phyloP scores from a whole-genome alignment of 2,888 invertebrate species.

The Hipparchia sbordonii region DNA sequence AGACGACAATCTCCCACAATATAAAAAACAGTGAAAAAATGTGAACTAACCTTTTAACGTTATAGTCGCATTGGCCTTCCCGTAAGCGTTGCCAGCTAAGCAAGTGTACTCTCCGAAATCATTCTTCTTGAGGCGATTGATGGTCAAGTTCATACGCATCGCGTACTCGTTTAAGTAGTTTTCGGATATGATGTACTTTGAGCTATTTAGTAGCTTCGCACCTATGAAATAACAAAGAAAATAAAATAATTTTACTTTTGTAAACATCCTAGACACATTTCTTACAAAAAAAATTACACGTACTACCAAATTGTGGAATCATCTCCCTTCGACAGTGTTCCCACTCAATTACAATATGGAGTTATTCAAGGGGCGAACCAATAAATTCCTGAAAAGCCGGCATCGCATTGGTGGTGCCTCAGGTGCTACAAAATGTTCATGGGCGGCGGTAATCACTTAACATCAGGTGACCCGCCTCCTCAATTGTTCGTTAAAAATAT shows the following conservation, averaged over 20 bases:
- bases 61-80: conserved; percentile 89
- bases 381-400: too few species aligned
- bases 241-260: not conserved
- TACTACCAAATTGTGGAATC: too few species aligned
- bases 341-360: too few species aligned
- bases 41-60: conserved; percentile 87
- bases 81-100: conserved; percentile 90
- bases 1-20: too few species aligned
- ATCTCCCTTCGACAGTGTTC: too few species aligned
- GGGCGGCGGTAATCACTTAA: too few species aligned
- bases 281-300: not conserved
- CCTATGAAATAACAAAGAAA: conserved; percentile 69
- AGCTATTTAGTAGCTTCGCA: conserved; percentile 88
- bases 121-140: conserved; percentile 86
- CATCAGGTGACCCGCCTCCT: too few species aligned
- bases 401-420: too few species aligned
- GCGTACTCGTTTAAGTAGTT: conserved; percentile 88
- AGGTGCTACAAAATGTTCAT: too few species aligned
- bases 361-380: too few species aligned
- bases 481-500: too few species aligned
- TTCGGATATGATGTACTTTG: conserved; percentile 90
- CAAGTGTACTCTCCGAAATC: conserved; percentile 93
- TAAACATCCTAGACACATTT: not conserved
- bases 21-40: not conserved
- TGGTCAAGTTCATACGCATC: conserved; percentile 90